Evolutionary conservation across 2,797 vertebrate species (phyloP).

Genomic region (Scomberomorus guttatus): DNA sequence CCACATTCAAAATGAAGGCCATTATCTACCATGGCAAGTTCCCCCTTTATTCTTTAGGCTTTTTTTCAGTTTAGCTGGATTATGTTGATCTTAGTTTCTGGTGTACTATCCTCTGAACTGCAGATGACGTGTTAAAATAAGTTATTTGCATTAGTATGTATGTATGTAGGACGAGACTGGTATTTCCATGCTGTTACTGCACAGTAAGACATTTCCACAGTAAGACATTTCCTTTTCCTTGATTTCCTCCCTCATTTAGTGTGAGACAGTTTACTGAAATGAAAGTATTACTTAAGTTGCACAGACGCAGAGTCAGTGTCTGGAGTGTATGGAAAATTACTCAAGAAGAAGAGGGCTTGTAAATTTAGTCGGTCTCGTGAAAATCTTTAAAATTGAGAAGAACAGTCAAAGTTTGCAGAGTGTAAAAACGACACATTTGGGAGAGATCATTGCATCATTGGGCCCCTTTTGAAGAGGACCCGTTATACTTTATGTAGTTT

Average conservation of each 20-base stretch:
- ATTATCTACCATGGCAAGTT: neutral
- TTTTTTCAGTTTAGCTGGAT: neutral
- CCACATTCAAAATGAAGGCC: neutral
- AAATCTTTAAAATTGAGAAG: neutral
- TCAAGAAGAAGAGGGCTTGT: constrained; percentile 4
- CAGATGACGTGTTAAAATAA: neutral
- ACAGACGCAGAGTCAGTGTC: constrained; percentile 5
- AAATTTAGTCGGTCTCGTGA: neutral
- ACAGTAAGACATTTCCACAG: constrained; percentile 32
- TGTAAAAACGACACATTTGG: neutral
- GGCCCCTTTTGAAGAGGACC: neutral
- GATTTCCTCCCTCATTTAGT: constrained; percentile 8
- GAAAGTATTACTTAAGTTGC: constrained; percentile 48
- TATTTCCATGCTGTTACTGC: neutral
- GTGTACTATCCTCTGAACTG: neutral
- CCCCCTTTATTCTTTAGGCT: too few species aligned
- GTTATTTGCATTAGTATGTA: neutral
- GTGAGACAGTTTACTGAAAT: constrained; percentile 39
- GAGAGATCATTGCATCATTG: neutral
- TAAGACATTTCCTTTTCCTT: constrained; percentile 2
- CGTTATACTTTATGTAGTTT: neutral
- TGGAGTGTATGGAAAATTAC: constrained; percentile 35
- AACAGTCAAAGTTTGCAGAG: neutral
- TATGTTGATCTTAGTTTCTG: neutral
- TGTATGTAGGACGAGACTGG: neutral